These are phyloP conservation scores for Thereva nobilitata DNA, from an alignment of 2,888 invertebrate genomes.

Conservation along the genomic window DNA sequence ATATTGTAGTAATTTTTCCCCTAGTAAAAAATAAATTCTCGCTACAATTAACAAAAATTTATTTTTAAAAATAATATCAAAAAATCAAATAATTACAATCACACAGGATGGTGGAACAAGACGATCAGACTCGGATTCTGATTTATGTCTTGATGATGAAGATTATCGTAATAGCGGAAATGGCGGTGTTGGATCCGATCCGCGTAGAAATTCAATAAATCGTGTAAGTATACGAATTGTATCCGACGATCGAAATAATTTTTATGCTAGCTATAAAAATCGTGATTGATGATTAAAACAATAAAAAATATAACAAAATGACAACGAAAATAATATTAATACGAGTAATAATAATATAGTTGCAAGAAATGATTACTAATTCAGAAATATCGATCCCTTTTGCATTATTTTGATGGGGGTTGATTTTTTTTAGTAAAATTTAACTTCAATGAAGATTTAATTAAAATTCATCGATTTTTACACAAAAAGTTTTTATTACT, in stretches of 20 bases:
- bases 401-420: too few species aligned
- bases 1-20: background rate
- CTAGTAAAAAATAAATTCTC: too few species aligned
- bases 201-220: constrained; percentile 57
- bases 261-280: constrained; percentile 59
- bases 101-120: constrained; percentile 68
- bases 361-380: too few species aligned
- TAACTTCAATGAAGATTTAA: too few species aligned
- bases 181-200: constrained; percentile 48
- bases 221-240: constrained; percentile 59
- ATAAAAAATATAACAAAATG: constrained; percentile 14
- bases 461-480: too few species aligned
- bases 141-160: constrained; percentile 81
- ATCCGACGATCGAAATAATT: constrained; percentile 55
- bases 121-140: constrained; percentile 85
- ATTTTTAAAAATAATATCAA: background rate
- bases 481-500: too few species aligned
- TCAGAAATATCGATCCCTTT: too few species aligned
- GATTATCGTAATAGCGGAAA: constrained; percentile 56
- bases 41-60: background rate
- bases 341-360: too few species aligned
- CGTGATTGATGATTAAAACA: constrained; percentile 51
- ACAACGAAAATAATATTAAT: background rate
- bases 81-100: background rate
- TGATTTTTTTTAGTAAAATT: too few species aligned